Evolutionary conservation across 1,140 invertebrate species (phyloP).

Genomic region (Macrobrachium nipponense): DNA sequence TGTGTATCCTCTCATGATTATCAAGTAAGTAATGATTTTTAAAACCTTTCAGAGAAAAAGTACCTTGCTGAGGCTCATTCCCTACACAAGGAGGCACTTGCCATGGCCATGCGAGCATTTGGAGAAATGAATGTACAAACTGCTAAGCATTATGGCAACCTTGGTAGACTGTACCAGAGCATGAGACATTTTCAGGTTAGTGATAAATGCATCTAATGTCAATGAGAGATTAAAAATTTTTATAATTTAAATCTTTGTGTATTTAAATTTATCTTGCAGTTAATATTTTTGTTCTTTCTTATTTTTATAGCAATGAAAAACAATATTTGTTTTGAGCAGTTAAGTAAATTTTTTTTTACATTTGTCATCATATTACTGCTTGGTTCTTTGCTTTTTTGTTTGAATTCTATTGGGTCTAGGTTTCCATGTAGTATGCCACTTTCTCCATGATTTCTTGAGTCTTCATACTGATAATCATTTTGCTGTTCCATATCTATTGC

Average conservation of each 20-base stretch:
- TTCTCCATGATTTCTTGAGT: too few species aligned
- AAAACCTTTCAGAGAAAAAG: conserved; percentile 65
- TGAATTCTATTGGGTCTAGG: too few species aligned
- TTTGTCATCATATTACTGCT: too few species aligned
- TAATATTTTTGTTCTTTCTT: background rate
- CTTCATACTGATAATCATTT: too few species aligned
- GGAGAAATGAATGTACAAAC: conserved; percentile 94
- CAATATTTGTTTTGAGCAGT: too few species aligned
- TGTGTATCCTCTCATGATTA: background rate
- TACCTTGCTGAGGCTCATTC: conserved; percentile 81
- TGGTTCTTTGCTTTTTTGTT: too few species aligned
- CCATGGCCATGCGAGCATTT: conserved; percentile 82
- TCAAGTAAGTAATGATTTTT: background rate
- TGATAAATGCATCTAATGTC: background rate
- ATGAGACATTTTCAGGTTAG: conserved; percentile 80
- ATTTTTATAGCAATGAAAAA: too few species aligned
- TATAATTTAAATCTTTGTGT: background rate
- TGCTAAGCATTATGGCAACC: conserved; percentile 94
- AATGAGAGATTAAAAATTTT: too few species aligned
- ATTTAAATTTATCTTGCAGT: background rate
- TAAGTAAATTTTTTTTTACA: too few species aligned
- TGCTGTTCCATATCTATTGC: too few species aligned
- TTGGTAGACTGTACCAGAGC: conserved; percentile 90
- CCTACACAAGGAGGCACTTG: conserved; percentile 83
- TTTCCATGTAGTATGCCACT: too few species aligned